Base-by-base conservation (phyloP, 2,113 vertebrate species). In the Clarias gariepinus region DNA sequence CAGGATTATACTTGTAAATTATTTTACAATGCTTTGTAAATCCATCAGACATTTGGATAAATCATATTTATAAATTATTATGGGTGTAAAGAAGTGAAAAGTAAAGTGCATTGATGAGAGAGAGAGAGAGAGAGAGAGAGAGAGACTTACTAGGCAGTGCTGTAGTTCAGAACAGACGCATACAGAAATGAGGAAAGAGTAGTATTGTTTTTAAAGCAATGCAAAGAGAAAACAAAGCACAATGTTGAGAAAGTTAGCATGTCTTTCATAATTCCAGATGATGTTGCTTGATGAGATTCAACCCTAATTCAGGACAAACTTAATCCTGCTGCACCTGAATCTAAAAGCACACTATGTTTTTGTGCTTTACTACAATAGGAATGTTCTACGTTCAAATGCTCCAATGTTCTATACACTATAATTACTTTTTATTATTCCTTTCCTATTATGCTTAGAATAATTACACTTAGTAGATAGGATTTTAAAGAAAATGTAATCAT, bases 61-160 rank as follows among this genome's bases (percentile, higher is more conserved):
- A 68, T 68, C 64, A 68, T 30, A 69, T 15, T 6, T 30, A 33
- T 7, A 36, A 33, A 6, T 15, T 69, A 8, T 5, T 69, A 18
- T 30, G 16, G 28, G 66, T 68, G 64, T 15, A 25, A 66, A 36
- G 66, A 1, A 66, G 63, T 28, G 28, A 28, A 69, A 69, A 73
- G 18, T 7, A 73, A 41, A 23, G 19, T 8, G 16, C 2, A 19
- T 3, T 19, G 36, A 21, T 0, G 3, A 5, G 36, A 21, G 36
- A 73, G 30, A 19, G 4, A 47, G 23, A 12, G 11, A 53, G 11
- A 53, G 47, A 53, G 5, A 57, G 2, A 79, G 16, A 58, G 8
- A 33, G 19, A 19, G 21, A 93, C 94, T 94, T 93, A 95, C 94
- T 93, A 87, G 94, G 94, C 19, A 95, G 89, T 87, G 89, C 94